These are phyloP conservation scores for Lumbricus terrestris DNA, from an alignment of 2,888 invertebrate species.

Conservation along the genomic window DNA sequence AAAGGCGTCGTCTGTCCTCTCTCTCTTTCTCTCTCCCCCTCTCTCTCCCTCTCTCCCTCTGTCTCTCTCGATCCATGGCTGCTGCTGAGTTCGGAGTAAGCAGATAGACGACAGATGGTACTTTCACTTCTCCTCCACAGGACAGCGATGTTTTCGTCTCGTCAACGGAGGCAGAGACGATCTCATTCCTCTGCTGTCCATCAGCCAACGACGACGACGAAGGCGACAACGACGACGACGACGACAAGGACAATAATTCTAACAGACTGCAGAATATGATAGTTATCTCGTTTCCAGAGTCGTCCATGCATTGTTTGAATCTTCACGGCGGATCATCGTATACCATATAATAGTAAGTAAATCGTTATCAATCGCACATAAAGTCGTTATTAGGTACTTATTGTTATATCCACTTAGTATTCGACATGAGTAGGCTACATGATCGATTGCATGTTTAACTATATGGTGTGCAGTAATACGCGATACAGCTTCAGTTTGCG, in stretches of 20 bases:
- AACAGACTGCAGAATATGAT: background rate
- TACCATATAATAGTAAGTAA: background rate
- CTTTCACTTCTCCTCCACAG: background rate
- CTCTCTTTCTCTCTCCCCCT: too few species aligned
- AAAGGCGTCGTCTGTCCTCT: background rate
- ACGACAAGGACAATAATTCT: too few species aligned
- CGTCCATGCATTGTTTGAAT: background rate
- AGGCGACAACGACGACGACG: too few species aligned
- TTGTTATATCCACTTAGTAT: too few species aligned
- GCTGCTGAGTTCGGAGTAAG: background rate
- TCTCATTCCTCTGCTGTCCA: background rate
- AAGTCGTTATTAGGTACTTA: too few species aligned
- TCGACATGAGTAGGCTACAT: too few species aligned
- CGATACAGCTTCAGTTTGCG: too few species aligned
- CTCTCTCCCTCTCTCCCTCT: too few species aligned
- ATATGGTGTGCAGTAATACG: too few species aligned
- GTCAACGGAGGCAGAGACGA: background rate
- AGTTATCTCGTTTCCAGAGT: background rate
- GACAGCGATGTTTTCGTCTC: background rate
- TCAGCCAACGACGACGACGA: background rate
- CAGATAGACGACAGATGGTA: background rate
- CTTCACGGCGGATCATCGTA: too few species aligned
- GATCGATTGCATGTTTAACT: too few species aligned
- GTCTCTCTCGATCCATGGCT: too few species aligned
- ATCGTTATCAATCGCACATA: background rate